These are phyloP conservation scores for Drosophila algonquin DNA, from an alignment of 2,888 invertebrate species.

Conservation along the genomic window DNA sequence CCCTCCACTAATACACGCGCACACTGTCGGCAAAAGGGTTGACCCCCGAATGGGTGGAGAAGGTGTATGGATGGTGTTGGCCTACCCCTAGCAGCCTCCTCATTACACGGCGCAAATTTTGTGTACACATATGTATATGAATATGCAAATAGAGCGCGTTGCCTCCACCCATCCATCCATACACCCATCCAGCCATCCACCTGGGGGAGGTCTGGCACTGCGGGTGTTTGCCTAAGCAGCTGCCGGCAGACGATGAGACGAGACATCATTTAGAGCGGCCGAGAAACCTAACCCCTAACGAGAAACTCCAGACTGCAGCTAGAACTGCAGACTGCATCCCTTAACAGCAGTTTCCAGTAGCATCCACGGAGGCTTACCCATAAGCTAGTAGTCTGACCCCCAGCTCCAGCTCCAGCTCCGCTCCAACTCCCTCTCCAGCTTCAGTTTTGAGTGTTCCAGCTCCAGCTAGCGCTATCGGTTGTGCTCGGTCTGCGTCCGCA, in stretches of 20 bases:
- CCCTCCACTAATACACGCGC: slow-evolving; percentile 54
- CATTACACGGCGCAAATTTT: slow-evolving; percentile 57
- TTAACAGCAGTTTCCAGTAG: slow-evolving; percentile 50
- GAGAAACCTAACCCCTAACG: slow-evolving; percentile 62
- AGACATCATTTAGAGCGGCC: slow-evolving; percentile 57
- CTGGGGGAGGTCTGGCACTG: slow-evolving; percentile 11
- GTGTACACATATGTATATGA: slow-evolving; percentile 53
- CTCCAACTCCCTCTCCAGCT: slow-evolving; percentile 7
- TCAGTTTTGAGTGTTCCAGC: slow-evolving; percentile 7
- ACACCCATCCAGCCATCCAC: background rate
- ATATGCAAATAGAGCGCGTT: slow-evolving; percentile 67
- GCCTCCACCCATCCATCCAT: background rate
- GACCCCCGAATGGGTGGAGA: slow-evolving; percentile 3
- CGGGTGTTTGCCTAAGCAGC: slow-evolving; percentile 68
- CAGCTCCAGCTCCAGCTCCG: slow-evolving; percentile 2
- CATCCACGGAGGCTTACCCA: slow-evolving; percentile 6
- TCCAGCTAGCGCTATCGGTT: slow-evolving; percentile 2
- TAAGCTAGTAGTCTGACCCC: background rate
- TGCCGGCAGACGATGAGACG: slow-evolving; percentile 13
- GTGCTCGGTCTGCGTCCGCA: slow-evolving; percentile 10
- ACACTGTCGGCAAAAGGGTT: slow-evolving; percentile 22
- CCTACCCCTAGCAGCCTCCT: slow-evolving; percentile 25
- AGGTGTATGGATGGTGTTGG: background rate
- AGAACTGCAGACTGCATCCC: slow-evolving; percentile 60
- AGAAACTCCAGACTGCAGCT: slow-evolving; percentile 48